Conservation (phyloP, 2,113 vertebrate species). For the Galemys pyrenaicus region DNA sequence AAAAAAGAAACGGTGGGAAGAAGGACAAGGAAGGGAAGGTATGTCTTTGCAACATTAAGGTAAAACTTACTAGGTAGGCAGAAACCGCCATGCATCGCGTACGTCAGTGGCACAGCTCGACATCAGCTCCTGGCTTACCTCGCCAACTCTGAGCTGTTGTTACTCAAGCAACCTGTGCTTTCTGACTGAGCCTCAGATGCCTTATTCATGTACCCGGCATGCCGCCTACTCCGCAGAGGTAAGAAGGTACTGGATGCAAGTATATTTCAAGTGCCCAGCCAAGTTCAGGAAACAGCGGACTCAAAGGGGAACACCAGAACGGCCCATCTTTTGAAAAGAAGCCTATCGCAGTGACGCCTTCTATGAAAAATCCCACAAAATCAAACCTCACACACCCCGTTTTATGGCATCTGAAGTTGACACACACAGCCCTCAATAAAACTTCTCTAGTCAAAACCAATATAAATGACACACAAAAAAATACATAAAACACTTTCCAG, state of each 20-base stretch:
- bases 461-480: constrained; percentile 36
- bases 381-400: not conserved
- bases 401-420: constrained; percentile 30
- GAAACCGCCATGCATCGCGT: not conserved
- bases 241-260: not conserved
- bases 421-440: constrained; percentile 16
- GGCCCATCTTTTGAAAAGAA: constrained; percentile 17
- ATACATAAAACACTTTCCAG: not conserved
- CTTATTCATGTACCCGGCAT: not conserved
- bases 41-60: not conserved
- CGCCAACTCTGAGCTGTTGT: not conserved
- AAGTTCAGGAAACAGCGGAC: not conserved
- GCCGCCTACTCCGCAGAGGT: constrained; percentile 24
- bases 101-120: not conserved
- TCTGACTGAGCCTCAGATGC: not conserved
- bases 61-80: constrained; percentile 1
- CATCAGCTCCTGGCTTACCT: not conserved
- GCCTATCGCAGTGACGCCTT: not conserved
- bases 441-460: constrained; percentile 41
- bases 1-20: not conserved
- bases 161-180: constrained; percentile 19
- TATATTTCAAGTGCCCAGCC: not conserved
- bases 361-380: constrained; percentile 40
- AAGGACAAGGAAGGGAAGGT: not conserved
- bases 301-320: constrained; percentile 36